A percentile compares a stretch with the other conserved stretches of the same genome.
Conservation (phyloP, 1,140 invertebrate species). For the Conus ventricosus region DNA sequence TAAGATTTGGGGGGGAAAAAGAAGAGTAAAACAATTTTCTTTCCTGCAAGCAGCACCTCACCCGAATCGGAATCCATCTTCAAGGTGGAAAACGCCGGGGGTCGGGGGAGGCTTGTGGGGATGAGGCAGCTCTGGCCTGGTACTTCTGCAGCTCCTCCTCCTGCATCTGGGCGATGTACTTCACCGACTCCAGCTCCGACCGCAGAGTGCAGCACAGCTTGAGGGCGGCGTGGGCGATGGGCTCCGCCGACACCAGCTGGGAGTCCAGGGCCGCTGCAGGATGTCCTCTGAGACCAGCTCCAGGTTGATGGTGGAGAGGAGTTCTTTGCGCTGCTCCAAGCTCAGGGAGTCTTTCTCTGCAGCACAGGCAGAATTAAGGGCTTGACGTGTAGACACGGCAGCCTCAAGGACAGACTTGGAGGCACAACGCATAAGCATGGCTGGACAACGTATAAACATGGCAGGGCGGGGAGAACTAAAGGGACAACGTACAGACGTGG, state of each 20-base stretch:
- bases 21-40: too few species aligned
- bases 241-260: constrained; percentile 58
- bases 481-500: too few species aligned
- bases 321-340: constrained; percentile 55
- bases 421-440: too few species aligned
- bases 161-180: constrained; percentile 58
- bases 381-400: too few species aligned
- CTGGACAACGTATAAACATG: too few species aligned
- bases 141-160: constrained; percentile 62
- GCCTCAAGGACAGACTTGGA: too few species aligned
- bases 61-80: constrained; percentile 23
- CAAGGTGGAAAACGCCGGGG: not conserved
- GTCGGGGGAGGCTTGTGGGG: not conserved
- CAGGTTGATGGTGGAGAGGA: constrained; percentile 67
- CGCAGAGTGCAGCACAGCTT: constrained; percentile 61
- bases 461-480: too few species aligned
- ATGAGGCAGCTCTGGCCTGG: constrained; percentile 36
- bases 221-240: constrained; percentile 67
- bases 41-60: not conserved
- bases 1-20: too few species aligned
- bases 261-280: constrained; percentile 63
- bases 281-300: constrained; percentile 63
- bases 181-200: constrained; percentile 59
- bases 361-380: constrained; percentile 8
- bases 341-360: constrained; percentile 63